Evolutionary conservation across 2,888 invertebrate species (phyloP), one percentile per base, ranked within the genome.

Genomic region (Diaperis boleti): DNA sequence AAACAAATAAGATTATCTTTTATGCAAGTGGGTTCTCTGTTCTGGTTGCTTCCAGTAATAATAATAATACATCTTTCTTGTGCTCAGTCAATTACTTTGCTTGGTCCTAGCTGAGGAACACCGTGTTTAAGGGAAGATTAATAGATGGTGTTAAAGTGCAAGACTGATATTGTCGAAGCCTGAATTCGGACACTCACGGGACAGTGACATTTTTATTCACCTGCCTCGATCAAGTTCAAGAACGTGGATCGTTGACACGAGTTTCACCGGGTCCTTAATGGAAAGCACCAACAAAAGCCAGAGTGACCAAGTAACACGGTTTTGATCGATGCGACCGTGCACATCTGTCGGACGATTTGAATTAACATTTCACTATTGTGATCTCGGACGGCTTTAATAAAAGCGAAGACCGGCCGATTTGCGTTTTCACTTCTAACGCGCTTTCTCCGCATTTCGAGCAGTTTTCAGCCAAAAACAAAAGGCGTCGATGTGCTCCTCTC

Each of bases 271-370:
- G 33, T 49, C 18, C 49, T 33, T 37, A 17, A 42, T 42, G n/a
- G 56, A 56, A 56, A 56, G 56, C 35, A n/a, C 31, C 33, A 29
- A 47, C 47, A 47, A 47, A 45, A 37, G 37, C 18, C 17, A 8
- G 31, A 55, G 26, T 49, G 59, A 59, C 59, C 59, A 59, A 59
- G 47, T 59, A 49, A 59, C 59, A 59, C 35, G 42, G 15, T 42
- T 55, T 13, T 31, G 55, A 22, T 14, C n/a, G 31, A 44, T 45
- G 44, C 18, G 35, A 29, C 26, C 41, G 10, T 41, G 54, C 31
- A 35, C 56, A 56, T 56, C 56, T 56, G 56, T 31, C 22, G 10
- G 14, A 18, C 20, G n/a, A 42, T 42, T 42, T 39, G 22, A n/a
- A 49, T 4, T 5, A 10, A 8, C 54, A 11, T 54, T 54, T 54